Base-by-base conservation (phyloP, 2,113 vertebrate genomes). In the Phalacrocorax aristotelis region DNA sequence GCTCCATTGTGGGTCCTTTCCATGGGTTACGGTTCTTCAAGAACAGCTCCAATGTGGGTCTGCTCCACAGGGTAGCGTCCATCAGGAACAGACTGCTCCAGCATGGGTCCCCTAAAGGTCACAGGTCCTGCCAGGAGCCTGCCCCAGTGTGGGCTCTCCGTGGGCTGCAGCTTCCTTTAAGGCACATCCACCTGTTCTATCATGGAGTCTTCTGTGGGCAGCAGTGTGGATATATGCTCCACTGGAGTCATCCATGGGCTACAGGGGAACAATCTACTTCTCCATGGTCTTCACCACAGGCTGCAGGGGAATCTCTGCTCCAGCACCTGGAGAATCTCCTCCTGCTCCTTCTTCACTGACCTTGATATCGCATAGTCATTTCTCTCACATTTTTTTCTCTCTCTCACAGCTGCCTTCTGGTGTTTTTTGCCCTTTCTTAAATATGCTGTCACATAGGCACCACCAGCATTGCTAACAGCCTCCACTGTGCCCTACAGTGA, bases 291-390 rank as follows among this genome's bases (percentile, higher is more conserved):
- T 34, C 23, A 51, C 13, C 64, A 29, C 10, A 42, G 38, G 38
- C 25, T 78, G 36, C 42, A 40, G 23, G 13, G 3, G 16, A 49
- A 69, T 60, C 11, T 49, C 30, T 3, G 2, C 13, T 70, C 16
- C 1, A 2, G 19, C 2, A 1, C 22, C 8, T 18, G 25, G 19
- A 79, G 4, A 6, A 26, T 2, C 2, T 75, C 18, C 1, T 60
- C 9, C 11, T 2, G 0, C 5, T 75, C 23, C 55, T 58, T 55
- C 58, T 52, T 66, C 25, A 21, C 8, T 48, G 42, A 18, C 26
- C 27, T 54, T 27, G 9, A 4, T 48, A 4, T 18, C 21, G 19
- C 32, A 69, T 2, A 19, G 19, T n/a, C 8, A 15, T 78, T 88
- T 40, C 30, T 74, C 36, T 20, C 44, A 17, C 5, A 27, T 54